These are phyloP conservation scores for Cecidostiba fungosa DNA, from an alignment of 2,888 invertebrate genomes.

Conservation along the genomic window DNA sequence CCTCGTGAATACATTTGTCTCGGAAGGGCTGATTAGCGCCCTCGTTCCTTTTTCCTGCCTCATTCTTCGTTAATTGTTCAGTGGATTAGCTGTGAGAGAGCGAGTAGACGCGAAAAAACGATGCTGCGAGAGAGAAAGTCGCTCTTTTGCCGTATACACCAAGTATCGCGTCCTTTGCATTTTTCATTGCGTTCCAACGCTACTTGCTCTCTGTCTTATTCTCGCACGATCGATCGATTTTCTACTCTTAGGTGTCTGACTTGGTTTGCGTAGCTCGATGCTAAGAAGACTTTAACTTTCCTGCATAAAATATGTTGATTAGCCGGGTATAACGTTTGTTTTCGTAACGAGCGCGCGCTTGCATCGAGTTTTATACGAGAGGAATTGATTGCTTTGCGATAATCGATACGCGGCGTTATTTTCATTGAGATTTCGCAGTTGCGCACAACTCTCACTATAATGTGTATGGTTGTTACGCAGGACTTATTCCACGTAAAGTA, in stretches of 20 bases:
- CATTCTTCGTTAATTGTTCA: constrained; percentile 21
- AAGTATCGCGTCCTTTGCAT: constrained; percentile 35
- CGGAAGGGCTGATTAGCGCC: constrained; percentile 10
- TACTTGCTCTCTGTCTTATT: not conserved
- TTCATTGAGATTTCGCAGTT: not conserved
- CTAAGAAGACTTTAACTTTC: constrained; percentile 46
- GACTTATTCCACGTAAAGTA: not conserved
- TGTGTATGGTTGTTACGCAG: not conserved
- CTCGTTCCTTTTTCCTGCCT: not conserved
- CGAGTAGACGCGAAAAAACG: not conserved
- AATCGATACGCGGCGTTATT: constrained; percentile 10
- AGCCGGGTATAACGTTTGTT: constrained; percentile 17
- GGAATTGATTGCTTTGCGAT: constrained; percentile 9
- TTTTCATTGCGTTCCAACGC: constrained; percentile 18
- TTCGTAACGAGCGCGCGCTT: not conserved
- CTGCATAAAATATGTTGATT: constrained; percentile 46
- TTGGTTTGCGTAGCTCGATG: constrained; percentile 1
- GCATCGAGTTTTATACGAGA: too few relatives aligned
- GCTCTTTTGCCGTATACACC: not conserved
- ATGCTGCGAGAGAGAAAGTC: not conserved
- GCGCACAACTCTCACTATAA: too few relatives aligned
- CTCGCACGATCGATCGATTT: constrained; percentile 28
- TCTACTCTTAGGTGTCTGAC: not conserved
- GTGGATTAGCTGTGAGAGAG: not conserved
- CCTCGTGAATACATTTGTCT: constrained; percentile 16